Evolutionary conservation across 2,113 vertebrate species (phyloP), one percentile per base, ranked within the genome.

Genomic region (Rhinichthys klamathensis): DNA sequence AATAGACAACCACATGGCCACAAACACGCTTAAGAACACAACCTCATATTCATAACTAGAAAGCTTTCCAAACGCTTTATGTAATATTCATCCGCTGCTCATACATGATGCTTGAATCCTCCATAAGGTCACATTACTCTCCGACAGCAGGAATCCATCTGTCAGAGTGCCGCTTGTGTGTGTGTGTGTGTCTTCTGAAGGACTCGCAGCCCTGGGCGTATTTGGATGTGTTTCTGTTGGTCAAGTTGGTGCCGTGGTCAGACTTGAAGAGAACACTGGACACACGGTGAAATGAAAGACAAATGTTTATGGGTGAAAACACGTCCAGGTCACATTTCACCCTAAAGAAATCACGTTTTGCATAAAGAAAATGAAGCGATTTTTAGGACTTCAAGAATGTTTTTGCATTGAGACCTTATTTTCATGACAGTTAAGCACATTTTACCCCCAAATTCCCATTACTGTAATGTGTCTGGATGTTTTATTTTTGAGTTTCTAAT

Each of bases 21-120:
- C 56, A 80, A 27, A 73, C 84, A 91, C 69, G 86, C 91, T 96
- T 94, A 96, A 94, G 94, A 93, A 93, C 94, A 95, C 76, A 89
- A 87, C 90, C 75, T 80, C 61, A 84, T 58, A 61, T 76, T 85
- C 88, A 87, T 84, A 90, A 88, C 88, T 90, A 86, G 89, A 91
- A 84, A 87, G 49, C 87, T 83, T 89, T 78, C 73, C 58, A 85
- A 85, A 60, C 12, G 15, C 77, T 80, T 85, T 58, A 77, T 80
- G 56, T 72, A 80, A 86, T 81, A 81, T 81, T 86, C 78, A 81
- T 81, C 27, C 12, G 23, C 18, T 18, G 65, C 65, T 85, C 70
- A 81, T 51, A 58, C 65, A 72, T 69, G 51, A 58, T 35, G 44
- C 58, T 60, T 80, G 54, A 85, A 85, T 74, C 41, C 67, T 73